These are phyloP conservation scores for Ondatra zibethicus DNA, from an alignment of 2,113 vertebrate genomes.

Conservation along the genomic window DNA sequence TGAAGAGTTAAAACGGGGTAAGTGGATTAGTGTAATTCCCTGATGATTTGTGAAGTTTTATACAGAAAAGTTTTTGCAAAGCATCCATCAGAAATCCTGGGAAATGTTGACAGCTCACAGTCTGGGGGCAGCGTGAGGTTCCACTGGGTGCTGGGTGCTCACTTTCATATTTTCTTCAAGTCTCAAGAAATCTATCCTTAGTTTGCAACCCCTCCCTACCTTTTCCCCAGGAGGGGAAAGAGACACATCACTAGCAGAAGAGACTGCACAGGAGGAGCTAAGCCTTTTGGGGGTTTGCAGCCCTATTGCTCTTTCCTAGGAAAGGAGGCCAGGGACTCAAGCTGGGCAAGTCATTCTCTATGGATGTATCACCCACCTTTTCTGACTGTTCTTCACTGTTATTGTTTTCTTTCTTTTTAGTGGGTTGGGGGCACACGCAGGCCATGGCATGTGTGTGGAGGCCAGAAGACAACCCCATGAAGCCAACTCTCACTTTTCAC, in stretches of 20 bases:
- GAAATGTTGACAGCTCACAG: background rate
- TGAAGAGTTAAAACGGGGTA: conserved; percentile 67
- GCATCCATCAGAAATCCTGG: conserved; percentile 30
- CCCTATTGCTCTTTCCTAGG: too few species aligned
- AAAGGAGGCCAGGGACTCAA: background rate
- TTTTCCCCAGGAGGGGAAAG: background rate
- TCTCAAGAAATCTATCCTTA: background rate
- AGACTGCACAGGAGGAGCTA: background rate
- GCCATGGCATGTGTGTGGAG: background rate
- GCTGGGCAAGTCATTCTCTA: too few species aligned
- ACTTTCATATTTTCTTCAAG: conserved; percentile 14
- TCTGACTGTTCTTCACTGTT: background rate
- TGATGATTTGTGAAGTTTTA: conserved; percentile 41
- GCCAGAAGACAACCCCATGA: background rate
- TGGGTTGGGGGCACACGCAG: too few species aligned
- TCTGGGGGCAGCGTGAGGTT: background rate
- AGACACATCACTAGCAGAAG: background rate
- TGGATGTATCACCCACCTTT: background rate
- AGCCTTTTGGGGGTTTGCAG: background rate
- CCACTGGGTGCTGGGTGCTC: background rate
- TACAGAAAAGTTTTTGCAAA: conserved; percentile 44
- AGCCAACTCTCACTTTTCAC: background rate
- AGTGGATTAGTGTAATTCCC: conserved; percentile 53
- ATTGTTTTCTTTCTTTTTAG: background rate
- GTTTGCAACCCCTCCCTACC: background rate